phyloP scores from a whole-genome alignment of 2,113 vertebrate genomes.

The Coturnix japonica region DNA sequence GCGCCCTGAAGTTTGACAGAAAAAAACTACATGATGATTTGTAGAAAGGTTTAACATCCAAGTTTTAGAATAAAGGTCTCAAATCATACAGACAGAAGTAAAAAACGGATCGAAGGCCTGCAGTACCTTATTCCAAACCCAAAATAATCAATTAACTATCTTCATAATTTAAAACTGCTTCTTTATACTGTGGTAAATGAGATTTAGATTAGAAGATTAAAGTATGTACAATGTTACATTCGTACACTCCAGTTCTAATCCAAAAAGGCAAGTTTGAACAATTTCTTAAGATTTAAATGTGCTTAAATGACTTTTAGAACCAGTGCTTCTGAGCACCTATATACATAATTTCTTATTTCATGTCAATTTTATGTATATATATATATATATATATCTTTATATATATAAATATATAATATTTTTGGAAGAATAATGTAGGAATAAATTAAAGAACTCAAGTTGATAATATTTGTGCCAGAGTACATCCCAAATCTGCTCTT shows the following conservation, averaged over 20 bases:
- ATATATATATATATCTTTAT: background rate
- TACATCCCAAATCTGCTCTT: background rate
- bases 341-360: background rate
- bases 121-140: background rate
- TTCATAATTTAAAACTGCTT: background rate
- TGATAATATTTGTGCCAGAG: background rate
- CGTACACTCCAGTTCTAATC: background rate
- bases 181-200: background rate
- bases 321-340: background rate
- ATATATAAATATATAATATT: background rate
- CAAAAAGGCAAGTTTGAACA: constrained; percentile 5
- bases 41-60: background rate
- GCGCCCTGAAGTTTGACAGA: background rate
- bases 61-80: background rate
- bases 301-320: background rate
- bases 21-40: background rate
- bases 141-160: background rate
- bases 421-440: background rate
- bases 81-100: background rate
- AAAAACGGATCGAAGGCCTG: fast-evolving
- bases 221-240: background rate
- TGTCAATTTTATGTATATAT: background rate
- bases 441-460: background rate
- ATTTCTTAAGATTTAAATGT: background rate
- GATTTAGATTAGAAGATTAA: background rate